Conservation (phyloP, 2,888 invertebrate genomes). For the Drosophila nr. fundita region DNA sequence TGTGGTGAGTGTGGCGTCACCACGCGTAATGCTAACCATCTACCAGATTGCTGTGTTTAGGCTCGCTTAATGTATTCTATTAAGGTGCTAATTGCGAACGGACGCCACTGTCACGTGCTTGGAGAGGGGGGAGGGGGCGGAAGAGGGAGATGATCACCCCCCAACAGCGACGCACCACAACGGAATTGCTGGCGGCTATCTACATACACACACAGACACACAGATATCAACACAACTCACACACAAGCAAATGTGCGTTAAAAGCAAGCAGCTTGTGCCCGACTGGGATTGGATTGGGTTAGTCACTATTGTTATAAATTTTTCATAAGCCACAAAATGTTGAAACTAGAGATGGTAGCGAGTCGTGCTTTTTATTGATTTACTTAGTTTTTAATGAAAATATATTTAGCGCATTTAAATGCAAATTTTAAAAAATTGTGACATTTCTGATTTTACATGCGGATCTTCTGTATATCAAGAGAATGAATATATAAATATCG, state of each 20-base stretch:
- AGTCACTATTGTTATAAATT: conserved; percentile 57
- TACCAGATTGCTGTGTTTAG: conserved; percentile 43
- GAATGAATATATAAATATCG: background rate
- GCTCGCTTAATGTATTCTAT: conserved; percentile 73
- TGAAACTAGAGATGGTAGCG: conserved; percentile 42
- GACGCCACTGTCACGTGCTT: conserved; percentile 45
- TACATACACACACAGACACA: conserved; percentile 10
- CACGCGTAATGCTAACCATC: conserved; percentile 46
- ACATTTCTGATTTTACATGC: background rate
- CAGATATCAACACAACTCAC: background rate
- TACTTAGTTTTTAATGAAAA: background rate
- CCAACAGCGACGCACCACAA: conserved; percentile 11
- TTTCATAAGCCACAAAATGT: conserved; percentile 51
- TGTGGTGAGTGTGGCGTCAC: conserved; percentile 62
- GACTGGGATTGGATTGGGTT: conserved; percentile 42
- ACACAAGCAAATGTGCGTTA: conserved; percentile 42
- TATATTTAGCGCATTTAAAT: background rate
- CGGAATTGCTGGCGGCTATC: conserved; percentile 26
- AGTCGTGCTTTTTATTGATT: background rate
- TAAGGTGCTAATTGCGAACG: conserved; percentile 74
- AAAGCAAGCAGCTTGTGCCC: conserved; percentile 35
- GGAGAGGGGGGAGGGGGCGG: background rate
- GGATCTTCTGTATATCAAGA: background rate
- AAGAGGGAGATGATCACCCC: background rate
- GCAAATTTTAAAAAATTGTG: background rate